A percentile compares a stretch with the other conserved stretches of the same genome.
These are phyloP conservation scores for Lacerta agilis DNA, from an alignment of 2,797 vertebrate genomes.

Conservation along the genomic window DNA sequence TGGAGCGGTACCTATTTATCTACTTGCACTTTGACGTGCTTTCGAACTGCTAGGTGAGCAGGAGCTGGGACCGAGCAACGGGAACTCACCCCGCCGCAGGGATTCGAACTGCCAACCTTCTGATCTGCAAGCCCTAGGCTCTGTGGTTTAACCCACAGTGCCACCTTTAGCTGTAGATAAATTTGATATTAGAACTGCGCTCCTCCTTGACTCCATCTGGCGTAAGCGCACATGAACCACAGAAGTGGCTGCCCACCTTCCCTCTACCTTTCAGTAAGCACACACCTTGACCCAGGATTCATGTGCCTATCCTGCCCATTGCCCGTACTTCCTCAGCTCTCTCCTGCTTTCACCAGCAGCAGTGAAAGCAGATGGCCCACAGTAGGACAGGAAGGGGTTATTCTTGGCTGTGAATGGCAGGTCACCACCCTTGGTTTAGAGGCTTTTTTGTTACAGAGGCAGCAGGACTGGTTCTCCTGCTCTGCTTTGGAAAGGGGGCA, in stretches of 20 bases:
- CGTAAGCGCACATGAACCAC: too few species aligned
- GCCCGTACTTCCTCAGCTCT: neutral
- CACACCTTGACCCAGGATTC: neutral
- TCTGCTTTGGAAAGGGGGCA: neutral
- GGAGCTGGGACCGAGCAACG: too few species aligned
- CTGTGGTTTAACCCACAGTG: too few species aligned
- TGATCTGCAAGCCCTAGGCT: too few species aligned
- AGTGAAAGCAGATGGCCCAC: neutral
- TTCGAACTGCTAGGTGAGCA: too few species aligned
- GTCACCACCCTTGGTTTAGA: neutral
- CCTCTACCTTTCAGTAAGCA: neutral
- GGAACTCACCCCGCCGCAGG: too few species aligned
- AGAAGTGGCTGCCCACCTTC: neutral
- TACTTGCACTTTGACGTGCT: too few species aligned
- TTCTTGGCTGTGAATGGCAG: neutral
- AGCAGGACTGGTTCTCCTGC: neutral
- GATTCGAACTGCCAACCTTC: too few species aligned
- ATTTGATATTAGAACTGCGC: neutral
- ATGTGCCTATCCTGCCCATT: neutral
- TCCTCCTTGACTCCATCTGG: neutral
- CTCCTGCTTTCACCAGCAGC: neutral
- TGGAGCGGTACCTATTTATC: too few species aligned
- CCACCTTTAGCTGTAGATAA: neutral
- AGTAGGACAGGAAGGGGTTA: too few species aligned
- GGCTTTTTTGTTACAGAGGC: neutral